These are phyloP conservation scores for Rhagologus leucostigma DNA, from an alignment of 2,113 vertebrate genomes.

Conservation along the genomic window DNA sequence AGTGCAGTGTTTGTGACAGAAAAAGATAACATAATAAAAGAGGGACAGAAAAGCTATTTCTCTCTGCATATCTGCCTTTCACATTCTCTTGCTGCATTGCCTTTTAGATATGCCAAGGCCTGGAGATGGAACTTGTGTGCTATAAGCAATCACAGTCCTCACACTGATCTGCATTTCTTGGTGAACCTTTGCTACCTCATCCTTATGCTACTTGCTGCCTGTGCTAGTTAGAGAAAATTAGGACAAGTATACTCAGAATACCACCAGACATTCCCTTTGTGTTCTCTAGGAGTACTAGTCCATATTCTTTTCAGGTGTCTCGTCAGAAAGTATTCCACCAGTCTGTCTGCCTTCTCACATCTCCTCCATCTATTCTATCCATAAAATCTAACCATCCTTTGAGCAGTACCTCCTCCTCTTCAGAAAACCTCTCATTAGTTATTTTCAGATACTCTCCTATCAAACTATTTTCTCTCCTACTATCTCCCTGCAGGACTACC, in stretches of 20 bases:
- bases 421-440: background rate
- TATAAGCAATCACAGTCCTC: background rate
- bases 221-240: background rate
- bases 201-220: background rate
- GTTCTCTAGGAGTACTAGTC: background rate
- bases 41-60: background rate
- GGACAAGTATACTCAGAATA: background rate
- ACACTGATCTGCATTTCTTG: background rate
- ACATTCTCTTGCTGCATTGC: background rate
- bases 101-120: background rate
- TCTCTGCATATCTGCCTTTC: background rate
- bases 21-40: background rate
- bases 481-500: background rate
- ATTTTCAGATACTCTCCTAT: background rate
- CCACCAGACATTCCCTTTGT: background rate
- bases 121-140: background rate
- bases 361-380: background rate
- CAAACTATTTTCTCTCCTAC: background rate
- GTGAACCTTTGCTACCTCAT: background rate
- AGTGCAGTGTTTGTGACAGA: background rate
- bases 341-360: background rate
- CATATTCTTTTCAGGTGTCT: background rate
- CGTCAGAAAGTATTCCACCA: background rate
- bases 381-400: background rate
- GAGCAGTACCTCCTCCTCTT: background rate